Evolutionary conservation across 35 echinoderm and acorn worm genomes (phyloP).

Genomic region (Anneissia japonica): DNA sequence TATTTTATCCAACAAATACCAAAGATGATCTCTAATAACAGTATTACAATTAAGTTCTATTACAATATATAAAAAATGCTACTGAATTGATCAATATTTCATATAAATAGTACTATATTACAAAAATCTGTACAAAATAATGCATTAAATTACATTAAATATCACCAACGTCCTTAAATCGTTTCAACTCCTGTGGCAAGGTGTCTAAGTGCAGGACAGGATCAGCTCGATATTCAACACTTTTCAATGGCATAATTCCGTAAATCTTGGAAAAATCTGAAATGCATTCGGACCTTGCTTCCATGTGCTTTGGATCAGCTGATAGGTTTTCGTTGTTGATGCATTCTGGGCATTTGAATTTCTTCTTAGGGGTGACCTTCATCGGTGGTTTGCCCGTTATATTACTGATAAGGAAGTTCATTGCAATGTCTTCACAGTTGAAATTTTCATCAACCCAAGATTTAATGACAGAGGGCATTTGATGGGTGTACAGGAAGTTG

Average conservation of each 20-base stretch:
- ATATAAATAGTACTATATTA: not conserved
- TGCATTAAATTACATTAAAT: slow-evolving; percentile 23
- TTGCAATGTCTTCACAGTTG: slow-evolving; percentile 99
- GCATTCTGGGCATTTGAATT: slow-evolving; percentile 98
- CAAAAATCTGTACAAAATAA: not conserved
- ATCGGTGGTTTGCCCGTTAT: slow-evolving; percentile 91
- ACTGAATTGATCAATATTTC: not conserved
- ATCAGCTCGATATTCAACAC: slow-evolving; percentile 84
- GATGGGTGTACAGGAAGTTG: slow-evolving; percentile 86
- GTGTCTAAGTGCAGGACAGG: slow-evolving; percentile 86
- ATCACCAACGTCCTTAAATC: slow-evolving; percentile 78
- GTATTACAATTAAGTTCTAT: no score
- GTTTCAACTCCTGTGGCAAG: slow-evolving; percentile 71
- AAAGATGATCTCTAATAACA: no score
- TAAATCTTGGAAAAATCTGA: slow-evolving; percentile 72
- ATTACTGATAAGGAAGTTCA: slow-evolving; percentile 95
- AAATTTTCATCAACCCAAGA: slow-evolving; percentile 95
- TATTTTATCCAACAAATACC: no score
- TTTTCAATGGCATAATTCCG: slow-evolving; percentile 88
- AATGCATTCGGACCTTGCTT: slow-evolving; percentile 85
- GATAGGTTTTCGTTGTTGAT: slow-evolving; percentile 75
- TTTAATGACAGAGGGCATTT: slow-evolving; percentile 78
- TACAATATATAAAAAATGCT: not conserved
- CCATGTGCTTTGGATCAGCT: slow-evolving; percentile 91
- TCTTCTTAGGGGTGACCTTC: slow-evolving; percentile 93